phyloP scores from a whole-genome alignment of 2,113 vertebrate genomes.

The Xenopus borealis region DNA sequence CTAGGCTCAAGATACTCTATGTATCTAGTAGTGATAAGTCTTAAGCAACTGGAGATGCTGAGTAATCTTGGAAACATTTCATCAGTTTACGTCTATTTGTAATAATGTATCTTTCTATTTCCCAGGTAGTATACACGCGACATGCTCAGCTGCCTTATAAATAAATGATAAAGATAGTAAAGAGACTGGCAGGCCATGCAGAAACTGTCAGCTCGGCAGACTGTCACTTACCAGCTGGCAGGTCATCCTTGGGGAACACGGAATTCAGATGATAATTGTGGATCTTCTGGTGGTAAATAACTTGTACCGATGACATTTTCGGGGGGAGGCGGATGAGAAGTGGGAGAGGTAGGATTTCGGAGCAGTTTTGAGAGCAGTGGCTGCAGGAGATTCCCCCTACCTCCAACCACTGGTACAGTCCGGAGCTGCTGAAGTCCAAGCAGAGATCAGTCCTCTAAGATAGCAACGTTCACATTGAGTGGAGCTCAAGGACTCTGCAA shows the following conservation, averaged over 20 bases:
- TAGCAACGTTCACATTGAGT: constrained; percentile 42
- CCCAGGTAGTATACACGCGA: too few species aligned
- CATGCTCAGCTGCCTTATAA: too few species aligned
- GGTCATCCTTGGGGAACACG: constrained; percentile 46
- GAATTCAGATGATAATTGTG: constrained; percentile 44
- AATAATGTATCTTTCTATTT: too few species aligned
- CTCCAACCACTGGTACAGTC: neutral
- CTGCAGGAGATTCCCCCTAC: neutral
- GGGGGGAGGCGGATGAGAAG: neutral
- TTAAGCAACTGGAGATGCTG: too few species aligned
- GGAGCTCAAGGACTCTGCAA: constrained; percentile 42
- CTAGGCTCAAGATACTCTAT: too few species aligned
- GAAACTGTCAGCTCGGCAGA: too few species aligned
- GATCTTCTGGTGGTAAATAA: constrained; percentile 48
- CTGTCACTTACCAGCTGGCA: constrained; percentile 33
- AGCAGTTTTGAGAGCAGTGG: neutral
- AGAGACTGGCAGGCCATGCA: too few species aligned
- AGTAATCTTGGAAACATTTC: too few species aligned
- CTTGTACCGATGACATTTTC: constrained; percentile 47
- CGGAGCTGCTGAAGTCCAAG: constrained; percentile 27
- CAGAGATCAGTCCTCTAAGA: constrained; percentile 36
- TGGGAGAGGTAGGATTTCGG: neutral
- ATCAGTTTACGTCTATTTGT: too few species aligned
- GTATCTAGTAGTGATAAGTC: too few species aligned
- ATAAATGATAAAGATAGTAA: too few species aligned